Conservation (phyloP, 2,888 invertebrate species). For the Cacoxenus indagator region DNA sequence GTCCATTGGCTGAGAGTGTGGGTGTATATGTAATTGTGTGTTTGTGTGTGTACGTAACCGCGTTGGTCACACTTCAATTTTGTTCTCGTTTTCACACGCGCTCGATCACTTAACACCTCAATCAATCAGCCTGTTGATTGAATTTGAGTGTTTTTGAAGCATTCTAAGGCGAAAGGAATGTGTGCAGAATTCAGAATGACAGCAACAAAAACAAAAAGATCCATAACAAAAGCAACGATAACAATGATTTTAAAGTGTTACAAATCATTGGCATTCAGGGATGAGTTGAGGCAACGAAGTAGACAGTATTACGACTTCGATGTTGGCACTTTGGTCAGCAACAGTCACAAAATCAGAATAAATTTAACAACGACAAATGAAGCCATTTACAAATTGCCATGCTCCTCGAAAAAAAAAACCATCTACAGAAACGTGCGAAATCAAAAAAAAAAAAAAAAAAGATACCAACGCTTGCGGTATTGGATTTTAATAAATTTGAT, state of each 20-base stretch:
- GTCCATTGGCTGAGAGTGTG: no score
- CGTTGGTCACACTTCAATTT: background rate
- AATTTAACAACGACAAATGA: background rate
- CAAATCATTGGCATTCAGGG: no score
- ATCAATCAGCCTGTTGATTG: background rate
- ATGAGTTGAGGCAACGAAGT: no score
- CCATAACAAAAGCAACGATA: no score
- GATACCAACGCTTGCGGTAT: background rate
- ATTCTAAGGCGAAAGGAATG: no score
- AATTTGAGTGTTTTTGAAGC: no score
- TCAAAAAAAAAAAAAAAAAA: background rate
- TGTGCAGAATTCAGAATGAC: no score
- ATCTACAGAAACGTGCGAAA: background rate
- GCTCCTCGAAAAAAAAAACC: background rate
- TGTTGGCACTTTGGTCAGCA: no score
- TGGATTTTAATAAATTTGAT: conserved; percentile 45
- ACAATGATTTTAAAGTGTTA: no score
- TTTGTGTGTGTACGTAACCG: background rate
- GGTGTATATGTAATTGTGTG: background rate
- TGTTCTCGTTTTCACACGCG: conserved; percentile 10
- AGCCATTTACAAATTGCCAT: background rate
- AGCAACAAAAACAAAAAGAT: no score
- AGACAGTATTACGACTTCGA: no score
- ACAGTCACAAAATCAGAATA: background rate
- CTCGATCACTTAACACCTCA: conserved; percentile 7